Conservation (phyloP, 2,888 invertebrate species). For the Heteropelma amictum region DNA sequence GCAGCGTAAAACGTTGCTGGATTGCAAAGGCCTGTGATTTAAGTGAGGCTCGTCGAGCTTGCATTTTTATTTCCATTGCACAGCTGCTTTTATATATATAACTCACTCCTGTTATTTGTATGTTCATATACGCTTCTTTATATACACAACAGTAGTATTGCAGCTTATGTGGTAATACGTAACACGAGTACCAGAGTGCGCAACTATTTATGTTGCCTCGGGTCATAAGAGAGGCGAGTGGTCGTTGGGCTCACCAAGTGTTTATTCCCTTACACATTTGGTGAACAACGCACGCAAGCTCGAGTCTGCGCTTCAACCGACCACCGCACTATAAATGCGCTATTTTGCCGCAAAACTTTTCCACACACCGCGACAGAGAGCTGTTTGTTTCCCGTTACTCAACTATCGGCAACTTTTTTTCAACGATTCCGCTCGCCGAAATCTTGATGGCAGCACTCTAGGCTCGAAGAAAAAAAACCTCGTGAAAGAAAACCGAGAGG, state of each 20-base stretch:
- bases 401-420: slow-evolving; percentile 44
- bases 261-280: slow-evolving; percentile 29
- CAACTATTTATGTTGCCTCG: slow-evolving; percentile 43
- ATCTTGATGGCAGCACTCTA: slow-evolving; percentile 36
- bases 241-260: slow-evolving; percentile 36
- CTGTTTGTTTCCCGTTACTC: slow-evolving; percentile 22
- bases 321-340: not conserved
- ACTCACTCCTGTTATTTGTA: not conserved
- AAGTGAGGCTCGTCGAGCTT: slow-evolving; percentile 47
- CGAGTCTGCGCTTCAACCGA: too few species aligned
- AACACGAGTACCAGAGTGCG: slow-evolving; percentile 18
- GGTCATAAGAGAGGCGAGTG: slow-evolving; percentile 46
- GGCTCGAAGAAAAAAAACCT: slow-evolving; percentile 22
- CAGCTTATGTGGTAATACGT: slow-evolving; percentile 19
- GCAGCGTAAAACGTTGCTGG: slow-evolving; percentile 28
- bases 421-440: slow-evolving; percentile 7
- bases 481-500: slow-evolving; percentile 17
- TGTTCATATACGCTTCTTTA: not conserved
- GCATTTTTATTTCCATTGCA: slow-evolving; percentile 19
- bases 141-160: not conserved
- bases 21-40: slow-evolving; percentile 48
- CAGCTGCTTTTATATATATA: slow-evolving; percentile 38
- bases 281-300: slow-evolving; percentile 41
- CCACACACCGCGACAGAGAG: not conserved
- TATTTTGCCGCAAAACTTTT: not conserved